These are phyloP conservation scores for Bradypus variegatus DNA, from an alignment of 2,797 vertebrate species.

Conservation along the genomic window DNA sequence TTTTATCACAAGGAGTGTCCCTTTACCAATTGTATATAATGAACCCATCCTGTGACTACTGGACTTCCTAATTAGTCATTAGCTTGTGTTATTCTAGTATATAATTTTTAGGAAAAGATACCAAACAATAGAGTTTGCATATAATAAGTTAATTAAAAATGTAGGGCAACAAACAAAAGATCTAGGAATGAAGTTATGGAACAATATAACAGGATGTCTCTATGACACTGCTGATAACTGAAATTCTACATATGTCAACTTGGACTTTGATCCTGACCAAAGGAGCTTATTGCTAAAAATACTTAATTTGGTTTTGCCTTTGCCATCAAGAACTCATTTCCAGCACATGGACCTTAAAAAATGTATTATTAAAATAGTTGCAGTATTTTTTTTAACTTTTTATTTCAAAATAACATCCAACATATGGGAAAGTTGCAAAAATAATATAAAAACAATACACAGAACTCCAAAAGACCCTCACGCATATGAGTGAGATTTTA, in stretches of 20 bases:
- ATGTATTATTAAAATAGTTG: slow-evolving; percentile 28
- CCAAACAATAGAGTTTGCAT: slow-evolving; percentile 30
- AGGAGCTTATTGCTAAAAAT: slow-evolving; percentile 43
- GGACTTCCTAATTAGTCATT: neutral
- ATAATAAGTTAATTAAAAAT: slow-evolving; percentile 36
- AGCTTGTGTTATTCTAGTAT: slow-evolving; percentile 17
- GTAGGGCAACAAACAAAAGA: neutral
- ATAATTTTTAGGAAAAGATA: slow-evolving; percentile 25
- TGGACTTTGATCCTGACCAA: slow-evolving; percentile 22
- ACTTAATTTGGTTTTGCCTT: slow-evolving; percentile 21
- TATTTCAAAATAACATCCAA: no score
- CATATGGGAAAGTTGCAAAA: no score
- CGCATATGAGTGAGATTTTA: no score
- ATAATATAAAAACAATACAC: no score
- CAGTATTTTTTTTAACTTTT: neutral
- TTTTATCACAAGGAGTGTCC: neutral
- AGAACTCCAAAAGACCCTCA: no score
- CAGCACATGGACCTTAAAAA: neutral
- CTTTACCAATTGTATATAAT: neutral
- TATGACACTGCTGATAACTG: neutral
- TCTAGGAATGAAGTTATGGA: neutral
- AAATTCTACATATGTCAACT: neutral
- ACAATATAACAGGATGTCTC: neutral
- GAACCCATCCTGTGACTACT: neutral
- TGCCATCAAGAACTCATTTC: neutral